A percentile compares a stretch with the other conserved stretches of the same genome.
Conservation (phyloP, 92 coral and sea anemone genomes). For the Phenganax marumi region DNA sequence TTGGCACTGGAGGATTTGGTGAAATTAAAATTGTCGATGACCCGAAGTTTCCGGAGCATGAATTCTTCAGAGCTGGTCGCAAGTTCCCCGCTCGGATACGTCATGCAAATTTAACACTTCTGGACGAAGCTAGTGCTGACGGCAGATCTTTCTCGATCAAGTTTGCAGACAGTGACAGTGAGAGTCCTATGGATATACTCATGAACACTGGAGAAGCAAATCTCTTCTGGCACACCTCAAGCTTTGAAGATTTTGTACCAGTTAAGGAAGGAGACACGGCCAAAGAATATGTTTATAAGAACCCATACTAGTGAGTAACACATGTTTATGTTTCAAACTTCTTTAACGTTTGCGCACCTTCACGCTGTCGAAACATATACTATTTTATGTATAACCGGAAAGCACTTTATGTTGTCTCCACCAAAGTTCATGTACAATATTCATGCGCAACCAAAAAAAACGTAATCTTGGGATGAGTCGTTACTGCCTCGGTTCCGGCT, state of each 20-base stretch:
- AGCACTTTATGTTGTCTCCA: no score
- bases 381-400: no score
- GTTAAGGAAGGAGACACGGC: constrained; percentile 46
- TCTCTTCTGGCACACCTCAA: constrained; percentile 66
- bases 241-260: constrained; percentile 52
- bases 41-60: constrained; percentile 80
- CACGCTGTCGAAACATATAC: no score
- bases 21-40: constrained; percentile 52
- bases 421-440: no score
- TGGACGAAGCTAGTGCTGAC: constrained; percentile 69
- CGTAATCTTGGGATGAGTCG: no score
- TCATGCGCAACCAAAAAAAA: no score
- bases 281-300: constrained; percentile 60
- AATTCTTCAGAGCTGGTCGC: constrained; percentile 66
- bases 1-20: constrained; percentile 60
- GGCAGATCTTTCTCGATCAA: constrained; percentile 71
- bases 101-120: constrained; percentile 55
- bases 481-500: no score
- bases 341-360: no score
- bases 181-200: constrained; percentile 69
- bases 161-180: constrained; percentile 72
- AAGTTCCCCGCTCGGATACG: constrained; percentile 69
- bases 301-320: constrained; percentile 67
- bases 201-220: constrained; percentile 72
- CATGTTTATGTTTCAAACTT: neutral